Percentiles rank a stretch among this genome's conserved stretches.
Conservation (phyloP, 2,888 invertebrate genomes). For the Hirtodrosophila confusa region DNA sequence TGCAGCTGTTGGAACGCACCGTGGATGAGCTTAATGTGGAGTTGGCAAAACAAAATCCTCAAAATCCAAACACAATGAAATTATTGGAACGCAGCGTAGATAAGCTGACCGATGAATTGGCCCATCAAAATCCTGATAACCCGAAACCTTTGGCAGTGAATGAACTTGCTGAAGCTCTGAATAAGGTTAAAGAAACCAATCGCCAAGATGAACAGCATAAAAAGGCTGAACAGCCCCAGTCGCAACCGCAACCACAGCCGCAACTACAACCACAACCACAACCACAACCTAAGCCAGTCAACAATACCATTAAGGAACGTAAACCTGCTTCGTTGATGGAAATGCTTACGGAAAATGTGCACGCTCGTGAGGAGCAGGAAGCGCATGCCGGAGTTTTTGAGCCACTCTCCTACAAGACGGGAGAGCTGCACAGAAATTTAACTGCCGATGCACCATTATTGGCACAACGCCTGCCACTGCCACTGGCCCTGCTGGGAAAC, state of each 20-base stretch:
- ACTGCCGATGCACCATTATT: slow-evolving; percentile 27
- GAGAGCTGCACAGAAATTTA: slow-evolving; percentile 61
- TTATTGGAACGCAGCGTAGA: slow-evolving; percentile 82
- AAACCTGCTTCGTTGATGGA: slow-evolving; percentile 68
- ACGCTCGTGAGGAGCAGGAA: slow-evolving; percentile 62
- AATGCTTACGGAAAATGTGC: slow-evolving; percentile 71
- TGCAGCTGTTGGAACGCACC: slow-evolving; percentile 81
- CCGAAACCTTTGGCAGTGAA: slow-evolving; percentile 79
- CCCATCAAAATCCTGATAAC: slow-evolving; percentile 81
- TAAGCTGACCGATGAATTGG: slow-evolving; percentile 84
- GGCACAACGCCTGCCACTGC: slow-evolving; percentile 75
- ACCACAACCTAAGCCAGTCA: slow-evolving; percentile 15
- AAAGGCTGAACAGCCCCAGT: slow-evolving; percentile 9
- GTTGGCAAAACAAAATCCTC: slow-evolving; percentile 83
- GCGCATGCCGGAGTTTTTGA: slow-evolving; percentile 76
- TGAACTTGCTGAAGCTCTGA: slow-evolving; percentile 80
- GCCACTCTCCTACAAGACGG: slow-evolving; percentile 81
- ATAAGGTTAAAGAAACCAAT: slow-evolving; percentile 83
- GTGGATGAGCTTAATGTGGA: slow-evolving; percentile 84
- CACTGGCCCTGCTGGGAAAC: slow-evolving; percentile 79
- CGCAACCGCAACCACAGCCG: slow-evolving; percentile 1
- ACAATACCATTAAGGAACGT: slow-evolving; percentile 22
- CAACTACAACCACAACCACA: slow-evolving; percentile 7
- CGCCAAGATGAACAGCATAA: slow-evolving; percentile 51
- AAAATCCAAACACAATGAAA: slow-evolving; percentile 76